These are phyloP conservation scores for Andrena flavipes DNA, from an alignment of 2,888 invertebrate genomes.

Conservation along the genomic window DNA sequence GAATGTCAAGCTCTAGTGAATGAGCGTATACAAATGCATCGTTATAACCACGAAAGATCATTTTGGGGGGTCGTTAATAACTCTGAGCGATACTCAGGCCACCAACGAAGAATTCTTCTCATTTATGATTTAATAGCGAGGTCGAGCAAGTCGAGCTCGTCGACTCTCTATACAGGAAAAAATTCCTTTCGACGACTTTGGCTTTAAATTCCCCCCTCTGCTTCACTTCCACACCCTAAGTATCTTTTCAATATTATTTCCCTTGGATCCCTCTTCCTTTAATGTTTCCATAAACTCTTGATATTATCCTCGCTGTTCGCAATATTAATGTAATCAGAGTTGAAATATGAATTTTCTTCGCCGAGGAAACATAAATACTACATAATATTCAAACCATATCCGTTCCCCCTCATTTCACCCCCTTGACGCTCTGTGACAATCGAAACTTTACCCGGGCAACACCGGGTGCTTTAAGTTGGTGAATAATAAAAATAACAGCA, in stretches of 20 bases:
- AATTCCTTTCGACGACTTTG: slow-evolving; percentile 26
- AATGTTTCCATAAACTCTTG: neutral
- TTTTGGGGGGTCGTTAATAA: slow-evolving; percentile 62
- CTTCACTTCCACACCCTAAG: neutral
- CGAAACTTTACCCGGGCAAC: too few relatives aligned
- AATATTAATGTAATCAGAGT: neutral
- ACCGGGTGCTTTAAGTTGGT: too few relatives aligned
- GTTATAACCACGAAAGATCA: slow-evolving; percentile 17
- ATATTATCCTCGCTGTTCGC: neutral
- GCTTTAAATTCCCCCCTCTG: neutral
- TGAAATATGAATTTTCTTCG: too few relatives aligned
- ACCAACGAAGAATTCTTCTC: slow-evolving; percentile 58
- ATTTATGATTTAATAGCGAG: slow-evolving; percentile 60
- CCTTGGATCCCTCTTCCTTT: neutral
- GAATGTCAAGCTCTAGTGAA: slow-evolving; percentile 20
- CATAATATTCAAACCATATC: too few relatives aligned
- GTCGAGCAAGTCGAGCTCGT: slow-evolving; percentile 28
- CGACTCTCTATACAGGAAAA: slow-evolving; percentile 31
- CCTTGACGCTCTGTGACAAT: too few relatives aligned
- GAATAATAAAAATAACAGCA: too few relatives aligned
- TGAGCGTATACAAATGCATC: slow-evolving; percentile 34
- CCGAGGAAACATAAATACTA: too few relatives aligned
- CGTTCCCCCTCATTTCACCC: too few relatives aligned
- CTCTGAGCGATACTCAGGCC: slow-evolving; percentile 50
- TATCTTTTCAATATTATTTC: neutral